These are phyloP conservation scores for Drosophila ercepeae DNA, from an alignment of 1,140 invertebrate genomes.

Conservation along the genomic window DNA sequence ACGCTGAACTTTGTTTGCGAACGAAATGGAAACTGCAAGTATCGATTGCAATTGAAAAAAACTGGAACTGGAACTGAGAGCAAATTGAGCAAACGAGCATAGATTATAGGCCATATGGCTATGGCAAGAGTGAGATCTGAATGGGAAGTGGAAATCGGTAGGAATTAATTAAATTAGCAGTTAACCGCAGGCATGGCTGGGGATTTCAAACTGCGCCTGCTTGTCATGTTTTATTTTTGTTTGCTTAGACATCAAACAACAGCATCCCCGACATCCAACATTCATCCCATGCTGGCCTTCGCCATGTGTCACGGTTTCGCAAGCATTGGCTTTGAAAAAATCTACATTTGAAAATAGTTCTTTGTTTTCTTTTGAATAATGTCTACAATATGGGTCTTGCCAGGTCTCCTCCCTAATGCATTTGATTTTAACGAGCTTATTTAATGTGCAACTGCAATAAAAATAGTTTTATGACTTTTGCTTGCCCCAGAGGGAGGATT, in stretches of 20 bases:
- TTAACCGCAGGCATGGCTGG: slow-evolving; percentile 19
- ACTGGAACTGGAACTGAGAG: slow-evolving; percentile 42
- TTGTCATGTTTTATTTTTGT: slow-evolving; percentile 29
- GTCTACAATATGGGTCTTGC: background rate
- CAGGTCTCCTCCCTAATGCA: slow-evolving; percentile 28
- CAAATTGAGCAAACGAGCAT: slow-evolving; percentile 52
- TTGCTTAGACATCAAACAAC: slow-evolving; percentile 4
- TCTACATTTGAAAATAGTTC: slow-evolving; percentile 6
- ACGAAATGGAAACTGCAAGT: slow-evolving; percentile 66
- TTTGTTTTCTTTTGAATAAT: background rate
- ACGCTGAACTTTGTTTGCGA: slow-evolving; percentile 48
- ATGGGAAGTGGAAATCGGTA: slow-evolving; percentile 50
- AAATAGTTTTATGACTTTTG: slow-evolving; percentile 30
- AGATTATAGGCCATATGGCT: slow-evolving; percentile 56
- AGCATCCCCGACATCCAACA: slow-evolving; percentile 10
- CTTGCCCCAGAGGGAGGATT: too few relatives aligned
- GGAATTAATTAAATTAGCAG: slow-evolving; percentile 63
- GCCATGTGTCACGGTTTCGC: slow-evolving; percentile 67
- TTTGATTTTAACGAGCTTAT: slow-evolving; percentile 44
- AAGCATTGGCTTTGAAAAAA: slow-evolving; percentile 67
- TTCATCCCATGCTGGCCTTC: slow-evolving; percentile 52
- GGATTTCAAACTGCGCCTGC: slow-evolving; percentile 1
- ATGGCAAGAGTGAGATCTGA: background rate
- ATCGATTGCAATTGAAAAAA: slow-evolving; percentile 66
- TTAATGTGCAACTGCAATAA: slow-evolving; percentile 44